A percentile compares a stretch with the other conserved stretches of the same genome.
Evolutionary conservation across 2,797 vertebrate genomes (phyloP).

Genomic region (Danio kyathit): DNA sequence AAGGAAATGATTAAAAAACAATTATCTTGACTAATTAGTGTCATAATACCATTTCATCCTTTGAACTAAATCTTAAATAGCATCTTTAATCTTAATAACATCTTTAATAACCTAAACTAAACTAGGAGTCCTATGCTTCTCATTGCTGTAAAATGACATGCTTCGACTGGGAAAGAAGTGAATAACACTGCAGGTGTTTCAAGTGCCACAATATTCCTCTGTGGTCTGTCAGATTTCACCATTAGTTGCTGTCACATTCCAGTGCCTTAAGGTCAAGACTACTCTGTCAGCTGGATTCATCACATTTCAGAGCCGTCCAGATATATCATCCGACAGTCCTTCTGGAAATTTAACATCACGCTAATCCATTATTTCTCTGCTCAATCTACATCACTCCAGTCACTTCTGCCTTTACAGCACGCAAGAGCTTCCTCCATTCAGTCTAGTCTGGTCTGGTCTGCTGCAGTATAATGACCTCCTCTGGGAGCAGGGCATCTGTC

Average conservation of each 20-base stretch:
- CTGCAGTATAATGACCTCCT: conserved; percentile 76
- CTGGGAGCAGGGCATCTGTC: conserved; percentile 71
- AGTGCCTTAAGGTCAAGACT: conserved; percentile 29
- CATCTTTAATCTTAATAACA: not conserved
- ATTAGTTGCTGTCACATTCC: conserved; percentile 49
- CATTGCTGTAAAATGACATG: not conserved
- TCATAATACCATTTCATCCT: not conserved
- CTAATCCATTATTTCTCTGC: conserved; percentile 50
- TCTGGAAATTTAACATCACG: conserved; percentile 47
- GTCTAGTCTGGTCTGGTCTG: conserved; percentile 8
- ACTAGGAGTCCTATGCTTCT: not conserved
- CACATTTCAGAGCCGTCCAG: conserved; percentile 33
- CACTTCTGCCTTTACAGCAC: conserved; percentile 9
- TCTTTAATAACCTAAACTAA: not conserved
- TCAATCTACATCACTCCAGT: conserved; percentile 37
- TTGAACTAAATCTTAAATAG: not conserved
- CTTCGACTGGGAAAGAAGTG: conserved; percentile 20
- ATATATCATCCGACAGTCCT: conserved; percentile 39
- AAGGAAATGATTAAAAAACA: too few relatives aligned
- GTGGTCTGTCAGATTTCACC: conserved; percentile 39
- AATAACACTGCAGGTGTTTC: conserved; percentile 24
- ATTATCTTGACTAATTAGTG: not conserved
- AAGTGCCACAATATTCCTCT: conserved; percentile 20
- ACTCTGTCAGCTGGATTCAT: conserved; percentile 31
- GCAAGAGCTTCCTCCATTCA: conserved; percentile 7